Conservation (phyloP, 2,797 vertebrate genomes). For the Rhynchotus rufescens region DNA sequence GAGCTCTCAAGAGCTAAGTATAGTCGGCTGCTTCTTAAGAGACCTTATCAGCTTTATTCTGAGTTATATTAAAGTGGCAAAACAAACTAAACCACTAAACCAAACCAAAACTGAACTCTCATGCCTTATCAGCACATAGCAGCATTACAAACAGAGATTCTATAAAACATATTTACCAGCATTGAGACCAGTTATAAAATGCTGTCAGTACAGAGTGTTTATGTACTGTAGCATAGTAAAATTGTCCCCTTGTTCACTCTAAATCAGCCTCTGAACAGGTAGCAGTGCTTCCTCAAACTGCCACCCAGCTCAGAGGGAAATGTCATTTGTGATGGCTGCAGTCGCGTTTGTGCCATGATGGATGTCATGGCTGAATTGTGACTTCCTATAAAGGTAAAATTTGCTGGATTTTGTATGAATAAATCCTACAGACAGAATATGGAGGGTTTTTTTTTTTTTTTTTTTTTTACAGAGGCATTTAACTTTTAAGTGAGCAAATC, state of each 20-base stretch:
- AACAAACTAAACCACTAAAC: slow-evolving; percentile 42
- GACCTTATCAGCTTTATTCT: slow-evolving; percentile 7
- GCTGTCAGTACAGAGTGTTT: neutral
- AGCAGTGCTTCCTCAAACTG: slow-evolving; percentile 35
- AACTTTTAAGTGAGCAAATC: slow-evolving; percentile 9
- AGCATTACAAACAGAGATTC: slow-evolving; percentile 16
- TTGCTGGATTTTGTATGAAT: neutral
- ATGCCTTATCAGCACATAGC: slow-evolving; percentile 27
- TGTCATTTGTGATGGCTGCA: slow-evolving; percentile 42
- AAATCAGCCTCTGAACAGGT: slow-evolving; percentile 66
- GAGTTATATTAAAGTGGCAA: slow-evolving; percentile 40
- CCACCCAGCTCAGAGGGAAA: slow-evolving; percentile 23
- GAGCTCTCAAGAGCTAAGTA: neutral
- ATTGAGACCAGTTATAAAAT: slow-evolving; percentile 56
- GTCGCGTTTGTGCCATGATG: slow-evolving; percentile 37
- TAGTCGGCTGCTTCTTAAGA: slow-evolving; percentile 8
- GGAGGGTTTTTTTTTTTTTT: neutral
- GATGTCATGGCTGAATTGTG: slow-evolving; percentile 39
- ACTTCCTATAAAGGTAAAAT: slow-evolving; percentile 22
- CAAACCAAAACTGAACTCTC: slow-evolving; percentile 3
- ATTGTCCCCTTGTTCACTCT: slow-evolving; percentile 60
- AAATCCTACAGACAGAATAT: neutral
- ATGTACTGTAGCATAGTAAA: slow-evolving; percentile 41
- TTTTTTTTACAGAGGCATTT: neutral
- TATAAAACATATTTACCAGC: slow-evolving; percentile 59